Base-by-base conservation (phyloP, 30 jellyfish, hydroid and myxozoan genomes). In the Rhopilema esculentum region DNA sequence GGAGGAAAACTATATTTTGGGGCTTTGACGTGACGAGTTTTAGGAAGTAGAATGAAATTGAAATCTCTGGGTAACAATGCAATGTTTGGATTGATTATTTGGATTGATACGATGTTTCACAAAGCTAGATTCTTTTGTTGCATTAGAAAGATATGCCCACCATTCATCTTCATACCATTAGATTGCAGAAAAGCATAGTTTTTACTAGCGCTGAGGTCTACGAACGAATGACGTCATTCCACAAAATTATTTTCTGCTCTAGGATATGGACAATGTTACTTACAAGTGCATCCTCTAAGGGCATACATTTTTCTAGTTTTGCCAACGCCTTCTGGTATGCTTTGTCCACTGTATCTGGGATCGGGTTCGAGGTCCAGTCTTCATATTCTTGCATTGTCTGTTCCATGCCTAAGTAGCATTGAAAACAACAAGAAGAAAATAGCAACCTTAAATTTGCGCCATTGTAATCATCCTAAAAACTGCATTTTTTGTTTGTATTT, bases 311-410 rank as follows among this genome's bases (percentile, higher is more conserved):
- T 26, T 86, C 86, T 16, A 90, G 89, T 74, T 95, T 90, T 7
- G 66, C 51, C 52, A 62, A 61, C 25, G 99, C 97, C 48, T 76
- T 85, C 40, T 95, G 89, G 64, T 78, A 95, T 17, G 93, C 85
- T 18, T 73, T 84, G 27, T 75, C 83, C 25, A 79, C 61, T 0
- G 89, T 83, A 18, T 79, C 96, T 16, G 84, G 74, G 57, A 95
- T 84, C 8, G 99, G 94, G 31, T 90, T 94, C 16, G 98, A 48
- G 26, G 97, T 84, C 99, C 99, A 95, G 83, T 95, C 99, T 63
- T 95, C 99, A 51, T 76, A 95, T 1, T 81, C 94, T 24, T 77
- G 82, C 87, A 72, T 50, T 20, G 96, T 91, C 27, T 64, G 66
- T 52, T 90, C 96, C 99, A 95, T 90, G 22, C 98, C 99, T 93